Conservation (phyloP, 2,113 vertebrate genomes). For the Leucopsar rothschildi region DNA sequence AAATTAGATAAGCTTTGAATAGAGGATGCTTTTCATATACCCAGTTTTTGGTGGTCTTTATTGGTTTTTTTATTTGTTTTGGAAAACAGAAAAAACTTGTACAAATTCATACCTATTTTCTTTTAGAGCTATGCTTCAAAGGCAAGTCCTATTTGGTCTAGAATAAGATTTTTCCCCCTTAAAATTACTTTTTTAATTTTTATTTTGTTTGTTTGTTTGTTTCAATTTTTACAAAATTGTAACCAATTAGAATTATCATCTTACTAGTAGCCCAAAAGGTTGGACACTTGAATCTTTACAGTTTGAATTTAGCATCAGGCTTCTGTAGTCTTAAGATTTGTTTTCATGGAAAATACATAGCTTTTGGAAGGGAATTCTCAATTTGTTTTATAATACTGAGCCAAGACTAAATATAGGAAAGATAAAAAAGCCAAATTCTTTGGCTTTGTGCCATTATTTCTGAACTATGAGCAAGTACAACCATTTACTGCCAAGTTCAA, state of each 20-base stretch:
- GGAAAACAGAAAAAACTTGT: neutral
- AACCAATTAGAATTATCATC: neutral
- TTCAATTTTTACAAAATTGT: neutral
- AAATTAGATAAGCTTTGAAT: neutral
- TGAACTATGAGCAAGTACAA: neutral
- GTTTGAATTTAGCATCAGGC: neutral
- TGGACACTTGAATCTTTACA: neutral
- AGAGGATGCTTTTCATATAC: neutral
- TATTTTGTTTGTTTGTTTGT: no score
- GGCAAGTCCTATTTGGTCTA: neutral
- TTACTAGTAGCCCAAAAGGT: neutral
- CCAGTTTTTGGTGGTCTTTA: fast-evolving
- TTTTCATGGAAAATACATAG: neutral
- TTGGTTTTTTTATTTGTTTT: neutral
- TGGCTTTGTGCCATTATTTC: neutral
- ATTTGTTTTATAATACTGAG: neutral
- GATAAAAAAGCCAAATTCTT: neutral
- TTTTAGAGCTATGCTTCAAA: neutral
- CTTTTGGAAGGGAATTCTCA: neutral
- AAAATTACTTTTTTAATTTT: neutral
- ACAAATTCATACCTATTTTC: neutral
- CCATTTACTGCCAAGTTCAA: neutral
- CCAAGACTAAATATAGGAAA: neutral
- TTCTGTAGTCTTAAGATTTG: neutral
- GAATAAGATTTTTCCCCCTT: neutral